Base-by-base conservation (phyloP, 2,888 invertebrate species). In the Auanema freiburgensis region DNA sequence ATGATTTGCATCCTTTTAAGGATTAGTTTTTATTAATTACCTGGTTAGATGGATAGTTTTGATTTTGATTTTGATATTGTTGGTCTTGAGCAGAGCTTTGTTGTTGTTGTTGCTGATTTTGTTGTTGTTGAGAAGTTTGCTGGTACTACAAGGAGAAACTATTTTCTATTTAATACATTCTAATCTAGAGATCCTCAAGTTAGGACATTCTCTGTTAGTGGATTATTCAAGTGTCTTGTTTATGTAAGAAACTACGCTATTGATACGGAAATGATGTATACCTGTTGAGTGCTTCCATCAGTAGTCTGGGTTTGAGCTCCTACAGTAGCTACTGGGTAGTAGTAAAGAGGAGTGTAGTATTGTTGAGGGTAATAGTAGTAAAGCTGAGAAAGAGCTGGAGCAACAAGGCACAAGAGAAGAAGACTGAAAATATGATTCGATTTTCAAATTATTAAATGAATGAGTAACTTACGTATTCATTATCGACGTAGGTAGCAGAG, bases 361-460 rank as follows among this genome's bases (percentile, higher is more conserved):
- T n/a, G n/a, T n/a, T n/a, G n/a, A n/a, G n/a, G 69, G 59, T 69
- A 68, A 33, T 63, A 65, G 57, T 71, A 71, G 57, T 72, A 69
- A 49, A 69, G 67, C 24, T 59, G 53, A 40, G 69, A 66, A 18
- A 62, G 65, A 43, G 62, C 66, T 25, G 66, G 54, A 44, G 61
- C 24, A 6, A 66, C 55, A 24, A 59, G 52, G 63, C 59, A 63
- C 33, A 67, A 57, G 25, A 66, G 53, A 23, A 68, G 43, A 53
- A 71, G 56, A 40, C 71, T 71, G 61, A 54, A 68, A 59, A 21
- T 3, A 14, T 46, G 3, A 18, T 16, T 5, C 8, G 16, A 18
- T 5, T 18, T 18, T 46, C 4, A 16, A 5, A 5, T 8, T 5
- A 18, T 46, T 46, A 18, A 8, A 18, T 21, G 46, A 46, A 18